These are phyloP conservation scores for Drosophila micromelanica DNA, from an alignment of 1,140 invertebrate genomes.

Conservation along the genomic window DNA sequence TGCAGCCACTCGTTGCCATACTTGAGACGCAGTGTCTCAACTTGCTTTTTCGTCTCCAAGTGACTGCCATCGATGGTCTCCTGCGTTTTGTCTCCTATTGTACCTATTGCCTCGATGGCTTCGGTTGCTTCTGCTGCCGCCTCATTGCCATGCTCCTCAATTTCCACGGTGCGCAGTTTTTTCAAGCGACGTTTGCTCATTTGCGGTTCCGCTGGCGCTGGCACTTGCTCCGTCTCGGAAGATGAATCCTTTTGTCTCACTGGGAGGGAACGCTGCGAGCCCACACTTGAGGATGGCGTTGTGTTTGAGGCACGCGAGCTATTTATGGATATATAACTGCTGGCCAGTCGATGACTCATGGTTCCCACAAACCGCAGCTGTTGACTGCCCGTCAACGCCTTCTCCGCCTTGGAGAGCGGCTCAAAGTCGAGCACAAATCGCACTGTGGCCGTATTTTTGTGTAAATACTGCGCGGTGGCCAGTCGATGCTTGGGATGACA, in stretches of 20 bases:
- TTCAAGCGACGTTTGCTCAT: slow-evolving; percentile 35
- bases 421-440: slow-evolving; percentile 87
- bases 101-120: slow-evolving; percentile 1
- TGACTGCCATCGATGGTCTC: slow-evolving; percentile 64
- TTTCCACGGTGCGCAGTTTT: slow-evolving; percentile 74
- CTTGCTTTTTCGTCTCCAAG: slow-evolving; percentile 87
- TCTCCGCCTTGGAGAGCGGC: slow-evolving; percentile 86
- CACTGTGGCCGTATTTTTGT: slow-evolving; percentile 85
- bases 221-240: slow-evolving; percentile 40
- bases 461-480: slow-evolving; percentile 86
- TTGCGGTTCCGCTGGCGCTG: slow-evolving; percentile 10
- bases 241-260: slow-evolving; percentile 44
- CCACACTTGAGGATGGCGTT: slow-evolving; percentile 73
- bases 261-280: slow-evolving; percentile 63
- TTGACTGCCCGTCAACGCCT: slow-evolving; percentile 83
- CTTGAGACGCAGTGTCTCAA: slow-evolving; percentile 86
- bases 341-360: slow-evolving; percentile 37
- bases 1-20: slow-evolving; percentile 88
- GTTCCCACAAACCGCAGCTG: slow-evolving; percentile 52
- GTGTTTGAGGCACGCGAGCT: slow-evolving; percentile 48
- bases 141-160: slow-evolving; percentile 44
- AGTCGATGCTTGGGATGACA: slow-evolving; percentile 87
- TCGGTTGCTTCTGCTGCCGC: slow-evolving; percentile 15
- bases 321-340: slow-evolving; percentile 62
- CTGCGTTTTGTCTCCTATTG: not conserved